Base-by-base conservation (phyloP, 2,888 invertebrate genomes). In the Tethea ocularis region DNA sequence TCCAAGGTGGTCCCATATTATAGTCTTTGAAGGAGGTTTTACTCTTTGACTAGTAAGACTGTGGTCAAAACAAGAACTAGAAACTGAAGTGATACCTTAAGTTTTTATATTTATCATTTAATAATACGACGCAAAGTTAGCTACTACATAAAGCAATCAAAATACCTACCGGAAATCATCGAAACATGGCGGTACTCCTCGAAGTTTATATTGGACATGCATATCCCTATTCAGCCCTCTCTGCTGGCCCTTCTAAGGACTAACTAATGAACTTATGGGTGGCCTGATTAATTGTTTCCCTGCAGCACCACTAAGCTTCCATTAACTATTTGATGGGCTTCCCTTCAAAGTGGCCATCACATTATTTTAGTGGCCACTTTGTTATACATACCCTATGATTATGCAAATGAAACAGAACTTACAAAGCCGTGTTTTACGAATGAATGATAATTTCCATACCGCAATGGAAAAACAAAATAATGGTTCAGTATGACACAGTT, bases 251-350 rank as follows among this genome's bases (percentile, higher is more conserved):
- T 52, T 26, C 52, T 33, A 24, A 20, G 33, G 54, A 36, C 33
- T 54, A 17, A 33, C 11, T 54, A 24, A 20, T 33, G 36, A 46
- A 46, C 46, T 33, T 20, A 54, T 13, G 11, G 54, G 54, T 33
- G 33, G 10, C 20, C 36, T 36, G 54, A 54, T 33, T 33, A 54
- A 54, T 54, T 54, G 33, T 46, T 20, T 46, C 36, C 54, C 33
- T 20, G 13, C 33, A 13, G 33, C 13, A 10, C 1, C 13, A 33
- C 54, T 52, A 24, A 54, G 33, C 54, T 17, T 33, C 33, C 54
- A 33, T 54, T 33, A 54, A 52, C 54, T 36, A 54, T 54, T 22
- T 20, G 36, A 24, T 29, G 15, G 52, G 26, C 3, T 20, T 54
- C 33, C 22, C 54, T 33, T 33, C 11, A 20, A 33, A 54, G 33